Evolutionary conservation across 1,140 invertebrate species (phyloP).

Genomic region (Chionoecetes opilio): DNA sequence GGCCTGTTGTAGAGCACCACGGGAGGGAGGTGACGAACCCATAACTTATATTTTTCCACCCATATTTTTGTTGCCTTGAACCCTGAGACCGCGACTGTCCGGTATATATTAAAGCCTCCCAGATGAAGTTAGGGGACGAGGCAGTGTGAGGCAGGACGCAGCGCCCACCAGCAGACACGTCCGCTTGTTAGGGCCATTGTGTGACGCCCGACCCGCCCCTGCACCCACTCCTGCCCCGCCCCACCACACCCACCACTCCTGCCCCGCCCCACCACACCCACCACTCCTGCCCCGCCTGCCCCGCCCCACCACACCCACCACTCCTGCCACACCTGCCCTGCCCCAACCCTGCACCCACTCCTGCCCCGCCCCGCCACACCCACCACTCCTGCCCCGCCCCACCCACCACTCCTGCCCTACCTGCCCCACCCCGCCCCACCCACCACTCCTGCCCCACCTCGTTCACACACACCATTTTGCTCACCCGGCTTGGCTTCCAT

Average conservation of each 20-base stretch:
- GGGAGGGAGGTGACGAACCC: not conserved
- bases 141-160: not conserved
- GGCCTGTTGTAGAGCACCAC: not conserved
- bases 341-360: too few relatives aligned
- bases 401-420: too few relatives aligned
- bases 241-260: not conserved
- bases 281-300: not conserved
- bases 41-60: too few relatives aligned
- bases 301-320: not conserved
- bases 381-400: too few relatives aligned
- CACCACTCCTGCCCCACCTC: not conserved
- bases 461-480: not conserved
- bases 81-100: not conserved
- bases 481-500: not conserved
- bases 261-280: not conserved
- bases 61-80: not conserved
- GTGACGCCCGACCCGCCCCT: not conserved
- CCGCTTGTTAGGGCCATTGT: conserved; percentile 17
- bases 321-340: too few relatives aligned
- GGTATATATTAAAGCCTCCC: not conserved
- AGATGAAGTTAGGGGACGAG: conserved; percentile 13
- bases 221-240: not conserved
- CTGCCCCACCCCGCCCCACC: not conserved
- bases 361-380: too few relatives aligned
- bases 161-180: not conserved